Evolutionary conservation across 2,113 vertebrate genomes (phyloP), one percentile per base, ranked within the genome.

Genomic region (Salvator merianae): DNA sequence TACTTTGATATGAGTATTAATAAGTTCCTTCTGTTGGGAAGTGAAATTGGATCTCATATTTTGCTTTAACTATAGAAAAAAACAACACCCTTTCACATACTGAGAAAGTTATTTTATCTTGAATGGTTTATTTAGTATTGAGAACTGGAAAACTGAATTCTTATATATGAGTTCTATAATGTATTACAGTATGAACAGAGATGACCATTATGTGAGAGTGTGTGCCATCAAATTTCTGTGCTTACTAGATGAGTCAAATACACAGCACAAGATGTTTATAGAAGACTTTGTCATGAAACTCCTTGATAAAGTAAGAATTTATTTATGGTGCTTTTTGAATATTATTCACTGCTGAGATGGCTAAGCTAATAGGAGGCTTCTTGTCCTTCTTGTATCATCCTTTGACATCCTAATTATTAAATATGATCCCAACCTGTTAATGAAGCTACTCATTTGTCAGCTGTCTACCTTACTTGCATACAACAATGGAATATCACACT

Each of bases 181-280:
- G 16, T 93, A 85, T 96, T 93, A 32, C 95, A 99, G 98, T 82
- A 95, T 96, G 81, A 95, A 95, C 93, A 91, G 97, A 89, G 98
- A 99, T 66, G 98, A 99, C 87, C 97, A 97, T 91, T 95, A 97
- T 0, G 96, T 98, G 59, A 97, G 98, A 20, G 90, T 97, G 38
- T 97, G 96, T 92, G 96, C 95, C 7, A 26, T 99, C 89, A 97
- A 97, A 78, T 98, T 99, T 87, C 94, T 99, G 55, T 97, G 96
- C 91, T 93, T 90, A 73, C 92, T 99, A 86, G 96, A 99, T 85
- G 88, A 91, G 80, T 96, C 96, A 4, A 89, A 96, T 89, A 55
- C 3, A 7, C 93, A 94, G 76, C 98, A 99, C 78, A 95, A 96
- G 89, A 88, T 34, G 0, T 95, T 99, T 82, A 94, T 98, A 87